A percentile compares a stretch with the other conserved stretches of the same genome.
These are phyloP conservation scores for Metalampra italica DNA, from an alignment of 2,888 invertebrate species.

Conservation along the genomic window DNA sequence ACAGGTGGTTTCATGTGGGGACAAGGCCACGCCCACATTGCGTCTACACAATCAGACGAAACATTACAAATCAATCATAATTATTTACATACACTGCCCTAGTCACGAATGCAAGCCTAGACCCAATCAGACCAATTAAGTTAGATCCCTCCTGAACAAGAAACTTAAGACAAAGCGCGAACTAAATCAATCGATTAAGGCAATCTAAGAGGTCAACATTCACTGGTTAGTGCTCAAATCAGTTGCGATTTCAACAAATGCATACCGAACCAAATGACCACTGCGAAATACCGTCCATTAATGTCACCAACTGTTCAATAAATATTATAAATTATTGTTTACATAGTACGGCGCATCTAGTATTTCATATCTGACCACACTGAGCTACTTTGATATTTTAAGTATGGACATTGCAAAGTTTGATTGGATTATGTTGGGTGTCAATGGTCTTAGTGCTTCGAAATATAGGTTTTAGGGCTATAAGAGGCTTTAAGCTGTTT, in stretches of 20 bases:
- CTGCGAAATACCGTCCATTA: constrained; percentile 41
- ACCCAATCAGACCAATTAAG: constrained; percentile 19
- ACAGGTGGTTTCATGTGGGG: constrained; percentile 23
- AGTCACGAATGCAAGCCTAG: constrained; percentile 42
- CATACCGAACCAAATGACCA: constrained; percentile 34
- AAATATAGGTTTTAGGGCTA: no score
- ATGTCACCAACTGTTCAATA: constrained; percentile 33
- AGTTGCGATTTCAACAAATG: constrained; percentile 14
- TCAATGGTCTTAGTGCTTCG: no score
- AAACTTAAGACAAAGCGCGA: no score
- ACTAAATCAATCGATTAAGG: constrained; percentile 9
- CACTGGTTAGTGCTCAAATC: constrained; percentile 23
- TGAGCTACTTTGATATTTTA: constrained; percentile 14
- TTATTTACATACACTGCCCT: constrained; percentile 46
- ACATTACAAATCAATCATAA: constrained; percentile 58
- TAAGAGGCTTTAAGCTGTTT: no score
- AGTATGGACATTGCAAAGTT: constrained; percentile 3
- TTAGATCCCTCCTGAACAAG: constrained; percentile 16
- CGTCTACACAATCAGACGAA: constrained; percentile 34
- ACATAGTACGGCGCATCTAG: constrained; percentile 27
- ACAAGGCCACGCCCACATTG: constrained; percentile 37
- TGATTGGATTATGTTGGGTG: neutral
- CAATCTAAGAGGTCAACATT: constrained; percentile 18
- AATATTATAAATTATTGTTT: constrained; percentile 39
- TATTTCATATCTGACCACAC: constrained; percentile 14